Evolutionary conservation across 2,888 invertebrate genomes (phyloP).

Genomic region (Drosophila fungiperda): DNA sequence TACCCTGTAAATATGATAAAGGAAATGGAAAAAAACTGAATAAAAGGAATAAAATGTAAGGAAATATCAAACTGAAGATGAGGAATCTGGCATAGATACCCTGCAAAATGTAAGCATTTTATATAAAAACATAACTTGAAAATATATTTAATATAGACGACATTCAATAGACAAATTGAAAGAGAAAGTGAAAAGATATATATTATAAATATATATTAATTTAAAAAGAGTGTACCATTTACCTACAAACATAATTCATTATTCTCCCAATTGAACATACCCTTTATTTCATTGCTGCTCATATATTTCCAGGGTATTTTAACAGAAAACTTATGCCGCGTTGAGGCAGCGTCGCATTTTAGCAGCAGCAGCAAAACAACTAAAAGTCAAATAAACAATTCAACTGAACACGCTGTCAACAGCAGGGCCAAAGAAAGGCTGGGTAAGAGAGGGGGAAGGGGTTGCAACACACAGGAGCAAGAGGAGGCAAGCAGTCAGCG

Average conservation of each 20-base stretch:
- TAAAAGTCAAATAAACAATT: slow-evolving; percentile 82
- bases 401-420: slow-evolving; percentile 77
- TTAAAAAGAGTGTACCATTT: neutral
- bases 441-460: neutral
- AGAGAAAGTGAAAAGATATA: neutral
- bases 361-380: slow-evolving; percentile 65
- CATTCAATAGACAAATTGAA: neutral
- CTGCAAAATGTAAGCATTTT: neutral
- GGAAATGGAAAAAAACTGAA: rapidly evolving
- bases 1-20: neutral
- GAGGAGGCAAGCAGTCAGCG: slow-evolving; percentile 2
- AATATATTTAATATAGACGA: too few species aligned
- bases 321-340: slow-evolving; percentile 35
- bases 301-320: slow-evolving; percentile 33
- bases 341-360: slow-evolving; percentile 54
- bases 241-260: neutral
- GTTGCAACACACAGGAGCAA: neutral
- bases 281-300: neutral
- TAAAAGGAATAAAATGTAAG: neutral
- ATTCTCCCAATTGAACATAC: neutral
- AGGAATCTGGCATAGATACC: neutral
- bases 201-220: neutral
- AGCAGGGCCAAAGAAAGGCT: slow-evolving; percentile 6
- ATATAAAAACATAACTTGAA: neutral
- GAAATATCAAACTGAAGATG: neutral